Conservation (phyloP, 2,888 invertebrate species). For the Apocheima hispidaria region DNA sequence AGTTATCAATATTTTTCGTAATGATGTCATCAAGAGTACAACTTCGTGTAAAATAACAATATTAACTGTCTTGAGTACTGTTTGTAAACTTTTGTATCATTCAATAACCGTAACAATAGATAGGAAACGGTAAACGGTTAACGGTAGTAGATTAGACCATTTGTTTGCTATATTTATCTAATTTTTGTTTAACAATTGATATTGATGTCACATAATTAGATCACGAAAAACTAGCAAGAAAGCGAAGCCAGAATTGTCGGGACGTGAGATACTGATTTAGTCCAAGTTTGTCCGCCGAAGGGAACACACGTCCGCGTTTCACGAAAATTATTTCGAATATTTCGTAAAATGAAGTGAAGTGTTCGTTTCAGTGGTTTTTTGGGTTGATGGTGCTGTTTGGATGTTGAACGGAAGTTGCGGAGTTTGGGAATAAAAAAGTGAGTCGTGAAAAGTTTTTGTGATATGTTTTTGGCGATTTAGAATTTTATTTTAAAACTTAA, state of each 20-base stretch:
- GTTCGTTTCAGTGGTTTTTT: constrained; percentile 17
- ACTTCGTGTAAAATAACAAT: not conserved
- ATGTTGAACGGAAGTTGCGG: constrained; percentile 21
- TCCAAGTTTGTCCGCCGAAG: constrained; percentile 6
- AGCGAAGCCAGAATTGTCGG: not conserved
- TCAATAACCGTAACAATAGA: not conserved
- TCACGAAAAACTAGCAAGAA: not conserved
- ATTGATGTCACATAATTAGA: constrained; percentile 17
- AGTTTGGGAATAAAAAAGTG: constrained; percentile 19
- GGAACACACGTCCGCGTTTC: constrained; percentile 27
- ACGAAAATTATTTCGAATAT: constrained; percentile 41
- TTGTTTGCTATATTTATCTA: not conserved
- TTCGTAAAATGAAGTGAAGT: constrained; percentile 36
- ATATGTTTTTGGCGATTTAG: not conserved
- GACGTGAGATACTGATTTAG: constrained; percentile 19
- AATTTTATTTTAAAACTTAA: not conserved
- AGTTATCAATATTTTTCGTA: not conserved
- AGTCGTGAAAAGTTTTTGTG: constrained; percentile 8
- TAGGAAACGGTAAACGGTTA: not conserved
- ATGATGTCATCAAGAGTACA: not conserved
- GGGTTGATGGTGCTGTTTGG: constrained; percentile 24
- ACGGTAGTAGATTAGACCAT: not conserved
- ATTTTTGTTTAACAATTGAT: constrained; percentile 12
- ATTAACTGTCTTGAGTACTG: not conserved
- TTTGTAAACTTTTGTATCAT: not conserved